Evolutionary conservation across 2,113 vertebrate genomes (phyloP).

Genomic region (Phyllopteryx taeniolatus): DNA sequence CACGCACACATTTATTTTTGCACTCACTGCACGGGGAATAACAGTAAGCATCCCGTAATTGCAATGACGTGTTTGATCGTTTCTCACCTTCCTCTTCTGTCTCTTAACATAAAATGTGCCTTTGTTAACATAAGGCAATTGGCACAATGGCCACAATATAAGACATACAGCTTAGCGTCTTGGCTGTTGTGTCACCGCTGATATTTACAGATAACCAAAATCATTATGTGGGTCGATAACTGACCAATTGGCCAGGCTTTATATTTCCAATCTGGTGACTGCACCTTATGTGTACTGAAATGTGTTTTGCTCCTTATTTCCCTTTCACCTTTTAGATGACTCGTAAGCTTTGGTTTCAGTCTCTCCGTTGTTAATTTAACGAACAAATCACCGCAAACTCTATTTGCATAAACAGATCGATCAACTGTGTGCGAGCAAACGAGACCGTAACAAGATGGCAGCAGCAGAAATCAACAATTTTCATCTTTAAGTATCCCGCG

Average conservation of each 20-base stretch:
- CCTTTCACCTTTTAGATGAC: no score
- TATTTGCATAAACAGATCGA: background rate
- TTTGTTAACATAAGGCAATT: background rate
- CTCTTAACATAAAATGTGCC: background rate
- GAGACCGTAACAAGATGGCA: slow-evolving; percentile 23
- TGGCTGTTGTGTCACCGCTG: no score
- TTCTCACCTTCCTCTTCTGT: background rate
- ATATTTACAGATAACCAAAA: no score
- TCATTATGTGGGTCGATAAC: no score
- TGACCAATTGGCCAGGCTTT: no score
- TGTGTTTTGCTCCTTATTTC: no score
- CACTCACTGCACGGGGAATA: background rate
- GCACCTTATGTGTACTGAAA: no score
- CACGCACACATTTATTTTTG: background rate
- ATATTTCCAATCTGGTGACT: no score
- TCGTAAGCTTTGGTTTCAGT: background rate
- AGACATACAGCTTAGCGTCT: no score
- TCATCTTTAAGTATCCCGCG: slow-evolving; percentile 6
- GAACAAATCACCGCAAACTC: background rate
- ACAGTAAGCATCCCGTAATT: background rate
- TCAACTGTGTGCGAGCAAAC: slow-evolving; percentile 14
- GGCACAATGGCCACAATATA: no score
- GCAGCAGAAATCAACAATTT: slow-evolving; percentile 33
- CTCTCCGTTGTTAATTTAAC: background rate
- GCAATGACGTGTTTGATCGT: background rate